Evolutionary conservation across 2,888 invertebrate species (phyloP).

Genomic region (Leptothorax acervorum): DNA sequence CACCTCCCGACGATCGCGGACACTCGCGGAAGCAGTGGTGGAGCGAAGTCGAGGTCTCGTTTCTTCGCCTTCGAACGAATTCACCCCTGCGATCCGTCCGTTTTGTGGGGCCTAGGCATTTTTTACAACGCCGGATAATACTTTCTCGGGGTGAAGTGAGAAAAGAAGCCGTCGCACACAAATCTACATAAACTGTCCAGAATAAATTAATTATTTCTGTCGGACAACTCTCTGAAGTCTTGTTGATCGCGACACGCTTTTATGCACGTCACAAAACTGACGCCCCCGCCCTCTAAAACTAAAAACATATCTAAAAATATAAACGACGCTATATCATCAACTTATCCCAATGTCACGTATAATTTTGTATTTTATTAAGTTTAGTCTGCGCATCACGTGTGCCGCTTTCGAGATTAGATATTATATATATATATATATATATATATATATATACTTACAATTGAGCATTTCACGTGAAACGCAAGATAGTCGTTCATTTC

Average conservation of each 20-base stretch:
- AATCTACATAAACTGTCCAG: slow-evolving; percentile 7
- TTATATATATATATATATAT: background rate
- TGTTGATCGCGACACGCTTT: background rate
- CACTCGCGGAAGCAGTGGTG: background rate
- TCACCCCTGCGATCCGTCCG: background rate
- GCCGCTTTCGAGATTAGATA: background rate
- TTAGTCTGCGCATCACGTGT: background rate
- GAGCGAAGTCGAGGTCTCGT: background rate
- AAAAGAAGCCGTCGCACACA: slow-evolving; percentile 4
- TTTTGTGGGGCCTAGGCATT: background rate
- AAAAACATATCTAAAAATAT: slow-evolving; percentile 24
- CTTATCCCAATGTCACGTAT: background rate
- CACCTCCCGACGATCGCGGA: background rate
- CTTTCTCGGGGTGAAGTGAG: slow-evolving; percentile 24
- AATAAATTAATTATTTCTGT: background rate
- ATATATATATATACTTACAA: background rate
- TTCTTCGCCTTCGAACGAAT: background rate
- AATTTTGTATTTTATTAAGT: background rate
- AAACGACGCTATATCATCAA: background rate
- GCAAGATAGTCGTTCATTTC: background rate
- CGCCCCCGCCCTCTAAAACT: background rate
- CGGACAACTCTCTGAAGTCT: background rate
- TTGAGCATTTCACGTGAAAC: background rate
- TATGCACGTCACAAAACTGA: background rate
- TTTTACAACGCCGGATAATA: slow-evolving; percentile 16